These are phyloP conservation scores for Petrocephalus sullivani DNA, from an alignment of 2,797 vertebrate species.

Conservation along the genomic window DNA sequence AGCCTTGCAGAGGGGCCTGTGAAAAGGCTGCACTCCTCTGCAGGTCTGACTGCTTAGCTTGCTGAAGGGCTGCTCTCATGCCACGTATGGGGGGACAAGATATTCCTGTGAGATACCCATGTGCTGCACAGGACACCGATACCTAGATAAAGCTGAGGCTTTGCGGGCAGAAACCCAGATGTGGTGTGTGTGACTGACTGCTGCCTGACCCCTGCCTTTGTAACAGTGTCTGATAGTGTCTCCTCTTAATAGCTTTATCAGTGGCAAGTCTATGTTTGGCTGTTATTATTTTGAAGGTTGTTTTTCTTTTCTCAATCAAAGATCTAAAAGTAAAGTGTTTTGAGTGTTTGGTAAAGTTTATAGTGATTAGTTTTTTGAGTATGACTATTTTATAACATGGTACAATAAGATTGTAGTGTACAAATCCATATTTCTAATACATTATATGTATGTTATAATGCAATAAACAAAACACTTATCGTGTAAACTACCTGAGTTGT, in stretches of 20 bases:
- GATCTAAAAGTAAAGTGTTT: conserved; percentile 58
- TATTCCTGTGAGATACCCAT: conserved; percentile 19
- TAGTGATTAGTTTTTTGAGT: conserved; percentile 74
- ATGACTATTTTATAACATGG: conserved; percentile 76
- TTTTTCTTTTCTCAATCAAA: conserved; percentile 53
- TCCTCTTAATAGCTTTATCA: conserved; percentile 34
- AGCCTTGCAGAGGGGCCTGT: background rate
- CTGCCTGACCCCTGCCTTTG: conserved; percentile 23
- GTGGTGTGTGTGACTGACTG: conserved; percentile 15
- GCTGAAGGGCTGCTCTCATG: conserved; percentile 27
- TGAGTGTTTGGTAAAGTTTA: conserved; percentile 74
- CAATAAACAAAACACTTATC: conserved; percentile 71
- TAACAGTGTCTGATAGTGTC: conserved; percentile 36
- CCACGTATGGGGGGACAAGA: background rate
- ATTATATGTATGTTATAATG: conserved; percentile 77
- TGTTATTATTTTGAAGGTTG: conserved; percentile 24
- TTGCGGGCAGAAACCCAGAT: conserved; percentile 21
- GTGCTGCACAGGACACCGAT: conserved; percentile 25
- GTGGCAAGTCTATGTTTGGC: conserved; percentile 38
- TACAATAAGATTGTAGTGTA: conserved; percentile 82
- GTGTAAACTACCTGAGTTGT: conserved; percentile 30
- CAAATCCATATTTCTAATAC: conserved; percentile 78
- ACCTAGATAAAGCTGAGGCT: conserved; percentile 26
- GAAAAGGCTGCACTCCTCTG: background rate
- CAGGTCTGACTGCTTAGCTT: conserved; percentile 31